Evolutionary conservation across 35 echinoderm and acorn worm genomes (phyloP).

Genomic region (Holothuria glaberrima): DNA sequence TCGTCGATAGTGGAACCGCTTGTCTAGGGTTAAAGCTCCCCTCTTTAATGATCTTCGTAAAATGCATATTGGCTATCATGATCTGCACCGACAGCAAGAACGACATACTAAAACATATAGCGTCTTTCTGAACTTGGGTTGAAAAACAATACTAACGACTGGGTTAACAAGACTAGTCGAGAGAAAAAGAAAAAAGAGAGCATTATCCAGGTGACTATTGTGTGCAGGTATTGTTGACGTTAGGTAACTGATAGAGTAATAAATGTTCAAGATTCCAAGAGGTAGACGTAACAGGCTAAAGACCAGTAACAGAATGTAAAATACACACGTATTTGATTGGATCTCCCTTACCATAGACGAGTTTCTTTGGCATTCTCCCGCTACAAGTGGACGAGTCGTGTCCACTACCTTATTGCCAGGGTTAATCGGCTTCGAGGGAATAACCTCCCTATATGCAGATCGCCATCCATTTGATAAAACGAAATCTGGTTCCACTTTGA

Average conservation of each 20-base stretch:
- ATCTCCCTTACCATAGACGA: background rate
- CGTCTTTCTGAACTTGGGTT: too few relatives aligned
- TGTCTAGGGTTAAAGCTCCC: too few relatives aligned
- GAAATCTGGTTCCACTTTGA: background rate
- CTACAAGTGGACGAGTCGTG: background rate
- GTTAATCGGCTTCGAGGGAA: too few relatives aligned
- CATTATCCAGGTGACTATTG: too few relatives aligned
- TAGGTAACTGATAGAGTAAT: background rate
- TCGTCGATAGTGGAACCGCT: too few relatives aligned
- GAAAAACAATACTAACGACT: too few relatives aligned
- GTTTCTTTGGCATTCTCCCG: background rate
- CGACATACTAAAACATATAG: too few relatives aligned
- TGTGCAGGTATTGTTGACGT: background rate
- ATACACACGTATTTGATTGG: background rate
- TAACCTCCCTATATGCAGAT: background rate
- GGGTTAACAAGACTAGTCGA: too few relatives aligned
- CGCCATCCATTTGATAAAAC: background rate
- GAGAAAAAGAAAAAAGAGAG: too few relatives aligned
- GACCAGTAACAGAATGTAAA: background rate
- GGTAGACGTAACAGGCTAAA: background rate
- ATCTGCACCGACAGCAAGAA: too few relatives aligned
- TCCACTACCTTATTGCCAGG: background rate
- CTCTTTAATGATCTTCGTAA: too few relatives aligned
- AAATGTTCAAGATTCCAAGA: background rate
- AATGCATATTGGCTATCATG: too few relatives aligned